Conservation (phyloP, 2,888 invertebrate genomes). For the Bibio marci region DNA sequence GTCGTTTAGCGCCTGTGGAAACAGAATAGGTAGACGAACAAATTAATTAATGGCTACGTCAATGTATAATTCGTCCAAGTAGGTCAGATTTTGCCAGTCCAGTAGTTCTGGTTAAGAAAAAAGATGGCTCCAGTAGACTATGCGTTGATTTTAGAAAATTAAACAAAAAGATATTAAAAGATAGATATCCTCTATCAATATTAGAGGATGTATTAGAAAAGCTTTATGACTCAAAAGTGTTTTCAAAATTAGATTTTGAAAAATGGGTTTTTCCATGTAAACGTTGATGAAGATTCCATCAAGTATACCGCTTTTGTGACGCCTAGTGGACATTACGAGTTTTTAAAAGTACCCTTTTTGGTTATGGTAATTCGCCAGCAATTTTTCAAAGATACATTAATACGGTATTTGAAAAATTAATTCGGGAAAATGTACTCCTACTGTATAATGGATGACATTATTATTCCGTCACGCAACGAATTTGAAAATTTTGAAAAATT, state of each 20-base stretch:
- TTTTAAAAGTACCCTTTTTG: not conserved
- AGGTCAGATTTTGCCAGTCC: not conserved
- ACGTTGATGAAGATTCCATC: not conserved
- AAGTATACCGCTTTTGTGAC: not conserved
- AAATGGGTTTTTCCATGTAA: not conserved
- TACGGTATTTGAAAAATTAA: not conserved
- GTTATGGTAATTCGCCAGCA: not conserved
- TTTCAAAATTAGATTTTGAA: not conserved
- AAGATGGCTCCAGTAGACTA: not conserved
- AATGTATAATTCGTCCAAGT: too few relatives aligned
- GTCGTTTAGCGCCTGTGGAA: too few relatives aligned
- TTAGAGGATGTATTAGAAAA: not conserved
- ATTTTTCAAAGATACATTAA: not conserved
- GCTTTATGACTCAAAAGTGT: not conserved
- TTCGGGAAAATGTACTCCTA: not conserved
- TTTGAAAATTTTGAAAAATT: not conserved
- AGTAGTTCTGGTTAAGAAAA: not conserved
- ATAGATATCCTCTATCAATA: not conserved
- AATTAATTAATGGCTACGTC: too few relatives aligned
- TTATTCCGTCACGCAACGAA: not conserved
- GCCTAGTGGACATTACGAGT: not conserved
- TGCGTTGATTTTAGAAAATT: not conserved
- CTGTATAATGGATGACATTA: not conserved
- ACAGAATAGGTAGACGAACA: too few relatives aligned
- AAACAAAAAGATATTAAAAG: not conserved